phyloP scores from a whole-genome alignment of 2,113 vertebrate species.

The Clarias batrachus region DNA sequence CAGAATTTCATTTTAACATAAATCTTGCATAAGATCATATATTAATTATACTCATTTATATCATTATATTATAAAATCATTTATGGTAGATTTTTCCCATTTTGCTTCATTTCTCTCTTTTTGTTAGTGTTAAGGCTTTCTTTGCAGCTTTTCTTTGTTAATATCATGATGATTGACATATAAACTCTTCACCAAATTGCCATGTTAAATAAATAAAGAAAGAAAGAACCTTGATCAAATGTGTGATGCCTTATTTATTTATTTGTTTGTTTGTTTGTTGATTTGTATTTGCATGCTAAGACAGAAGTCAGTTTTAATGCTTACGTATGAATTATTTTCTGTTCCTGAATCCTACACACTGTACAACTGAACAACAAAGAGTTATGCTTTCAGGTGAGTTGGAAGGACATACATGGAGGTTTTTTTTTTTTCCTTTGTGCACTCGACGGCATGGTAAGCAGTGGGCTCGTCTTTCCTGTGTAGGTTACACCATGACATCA shows the following conservation, averaged over 20 bases:
- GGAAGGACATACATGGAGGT: conserved; percentile 4
- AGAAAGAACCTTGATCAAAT: neutral
- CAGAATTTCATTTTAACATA: neutral
- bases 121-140: neutral
- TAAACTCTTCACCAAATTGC: neutral
- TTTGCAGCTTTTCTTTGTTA: neutral
- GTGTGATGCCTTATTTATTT: neutral
- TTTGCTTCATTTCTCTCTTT: neutral
- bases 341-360: neutral
- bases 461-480: conserved; percentile 43
- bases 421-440: conserved; percentile 1
- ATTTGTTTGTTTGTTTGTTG: neutral
- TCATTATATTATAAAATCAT: neutral
- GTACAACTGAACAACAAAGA: neutral
- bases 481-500: conserved; percentile 41
- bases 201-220: neutral
- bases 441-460: neutral
- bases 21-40: neutral
- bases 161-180: neutral
- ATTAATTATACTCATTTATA: neutral
- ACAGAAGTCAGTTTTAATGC: neutral
- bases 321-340: neutral
- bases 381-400: neutral
- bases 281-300: neutral
- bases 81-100: neutral